phyloP scores from a whole-genome alignment of 2,797 vertebrate species.

The Neosilurus mollespiculum region DNA sequence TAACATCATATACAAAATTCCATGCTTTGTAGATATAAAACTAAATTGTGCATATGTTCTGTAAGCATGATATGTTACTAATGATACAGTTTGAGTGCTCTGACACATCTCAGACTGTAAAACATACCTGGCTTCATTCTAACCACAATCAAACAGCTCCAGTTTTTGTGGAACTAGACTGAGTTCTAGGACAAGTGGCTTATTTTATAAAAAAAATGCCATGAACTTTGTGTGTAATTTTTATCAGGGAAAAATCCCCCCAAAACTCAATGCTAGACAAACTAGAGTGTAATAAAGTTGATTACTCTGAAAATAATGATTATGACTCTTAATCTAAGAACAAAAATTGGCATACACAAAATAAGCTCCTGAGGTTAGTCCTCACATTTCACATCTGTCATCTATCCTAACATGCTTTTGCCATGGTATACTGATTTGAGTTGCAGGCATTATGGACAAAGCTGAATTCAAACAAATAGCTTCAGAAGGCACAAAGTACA shows the following conservation, averaged over 20 bases:
- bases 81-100: too few species aligned
- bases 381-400: slow-evolving; percentile 34
- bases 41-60: too few species aligned
- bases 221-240: not conserved
- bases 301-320: slow-evolving; percentile 11
- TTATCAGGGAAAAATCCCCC: slow-evolving; percentile 7
- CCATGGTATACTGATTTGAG: not conserved
- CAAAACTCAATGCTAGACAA: not conserved
- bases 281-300: not conserved
- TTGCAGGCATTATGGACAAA: slow-evolving; percentile 35
- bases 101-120: too few species aligned
- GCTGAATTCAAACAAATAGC: slow-evolving; percentile 44
- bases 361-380: slow-evolving; percentile 22
- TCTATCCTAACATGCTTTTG: slow-evolving; percentile 23
- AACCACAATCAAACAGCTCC: too few species aligned
- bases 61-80: too few species aligned
- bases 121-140: too few species aligned
- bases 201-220: not conserved
- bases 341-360: not conserved
- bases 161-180: too few species aligned
- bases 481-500: slow-evolving; percentile 33
- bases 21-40: too few species aligned
- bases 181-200: too few species aligned
- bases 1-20: too few species aligned
- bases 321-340: slow-evolving; percentile 25